These are phyloP conservation scores for Streblospio benedicti DNA, from an alignment of 1,140 invertebrate species.

Conservation along the genomic window DNA sequence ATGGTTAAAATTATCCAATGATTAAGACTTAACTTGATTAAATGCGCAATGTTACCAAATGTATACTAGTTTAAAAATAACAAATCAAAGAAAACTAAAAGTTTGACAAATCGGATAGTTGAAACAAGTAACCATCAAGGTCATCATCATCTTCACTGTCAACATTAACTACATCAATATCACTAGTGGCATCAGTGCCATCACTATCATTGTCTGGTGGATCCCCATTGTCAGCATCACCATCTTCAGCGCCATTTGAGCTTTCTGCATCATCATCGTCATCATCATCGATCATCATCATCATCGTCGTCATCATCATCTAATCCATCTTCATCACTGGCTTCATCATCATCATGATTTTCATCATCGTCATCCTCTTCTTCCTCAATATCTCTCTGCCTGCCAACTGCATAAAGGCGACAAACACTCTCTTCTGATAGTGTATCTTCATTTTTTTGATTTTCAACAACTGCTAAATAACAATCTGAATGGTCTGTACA, in stretches of 20 bases:
- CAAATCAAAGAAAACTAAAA: neutral
- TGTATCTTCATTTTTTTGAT: slow-evolving; percentile 30
- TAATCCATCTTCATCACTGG: slow-evolving; percentile 46
- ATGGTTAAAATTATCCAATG: neutral
- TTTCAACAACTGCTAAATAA: slow-evolving; percentile 56
- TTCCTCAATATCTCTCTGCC: slow-evolving; percentile 34
- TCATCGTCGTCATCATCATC: slow-evolving; percentile 21
- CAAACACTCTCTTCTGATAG: slow-evolving; percentile 45
- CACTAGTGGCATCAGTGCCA: slow-evolving; percentile 11
- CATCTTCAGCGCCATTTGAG: neutral
- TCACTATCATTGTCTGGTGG: slow-evolving; percentile 18
- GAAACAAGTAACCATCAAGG: slow-evolving; percentile 15
- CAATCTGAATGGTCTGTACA: slow-evolving; percentile 53
- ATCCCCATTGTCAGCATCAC: slow-evolving; percentile 7
- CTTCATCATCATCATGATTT: slow-evolving; percentile 48
- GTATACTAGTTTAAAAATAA: neutral
- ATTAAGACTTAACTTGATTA: neutral
- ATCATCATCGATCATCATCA: slow-evolving; percentile 7
- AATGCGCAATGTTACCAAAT: neutral
- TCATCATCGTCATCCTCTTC: slow-evolving; percentile 24
- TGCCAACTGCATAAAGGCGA: slow-evolving; percentile 51
- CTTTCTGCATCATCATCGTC: neutral
- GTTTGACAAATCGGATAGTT: slow-evolving; percentile 17
- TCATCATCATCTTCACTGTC: slow-evolving; percentile 24
- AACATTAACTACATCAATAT: slow-evolving; percentile 29